Conservation (phyloP, 2,113 vertebrate genomes). For the Aptenodytes forsteri region DNA sequence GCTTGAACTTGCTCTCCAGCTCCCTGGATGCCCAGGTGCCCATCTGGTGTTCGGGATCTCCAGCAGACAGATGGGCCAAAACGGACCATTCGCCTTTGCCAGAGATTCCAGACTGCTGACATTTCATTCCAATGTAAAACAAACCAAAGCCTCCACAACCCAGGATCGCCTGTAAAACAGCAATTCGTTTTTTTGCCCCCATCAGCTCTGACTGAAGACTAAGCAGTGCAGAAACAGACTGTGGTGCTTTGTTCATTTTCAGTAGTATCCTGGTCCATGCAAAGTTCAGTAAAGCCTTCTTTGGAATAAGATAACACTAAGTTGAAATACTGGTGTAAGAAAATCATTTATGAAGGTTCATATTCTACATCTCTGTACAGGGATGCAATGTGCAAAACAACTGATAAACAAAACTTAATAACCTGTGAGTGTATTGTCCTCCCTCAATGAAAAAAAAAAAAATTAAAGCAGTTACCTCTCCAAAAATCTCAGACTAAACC, state of each 20-base stretch:
- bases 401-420: background rate
- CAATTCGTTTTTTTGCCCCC: background rate
- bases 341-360: background rate
- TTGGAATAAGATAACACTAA: background rate
- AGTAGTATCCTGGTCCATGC: background rate
- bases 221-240: background rate
- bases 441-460: background rate
- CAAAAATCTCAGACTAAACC: background rate
- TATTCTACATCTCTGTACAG: background rate
- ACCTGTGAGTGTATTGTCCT: background rate
- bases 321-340: background rate
- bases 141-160: background rate
- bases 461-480: background rate
- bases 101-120: background rate
- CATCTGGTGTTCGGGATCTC: slow-evolving; percentile 3
- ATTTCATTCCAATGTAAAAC: background rate
- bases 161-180: background rate
- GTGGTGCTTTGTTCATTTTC: background rate
- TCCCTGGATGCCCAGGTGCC: background rate
- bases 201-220: background rate
- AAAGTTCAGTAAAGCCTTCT: background rate
- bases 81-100: background rate
- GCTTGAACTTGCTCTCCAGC: background rate
- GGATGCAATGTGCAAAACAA: background rate
- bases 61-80: background rate